Evolutionary conservation across 2,797 vertebrate species (phyloP).

Genomic region (Staurois parvus): DNA sequence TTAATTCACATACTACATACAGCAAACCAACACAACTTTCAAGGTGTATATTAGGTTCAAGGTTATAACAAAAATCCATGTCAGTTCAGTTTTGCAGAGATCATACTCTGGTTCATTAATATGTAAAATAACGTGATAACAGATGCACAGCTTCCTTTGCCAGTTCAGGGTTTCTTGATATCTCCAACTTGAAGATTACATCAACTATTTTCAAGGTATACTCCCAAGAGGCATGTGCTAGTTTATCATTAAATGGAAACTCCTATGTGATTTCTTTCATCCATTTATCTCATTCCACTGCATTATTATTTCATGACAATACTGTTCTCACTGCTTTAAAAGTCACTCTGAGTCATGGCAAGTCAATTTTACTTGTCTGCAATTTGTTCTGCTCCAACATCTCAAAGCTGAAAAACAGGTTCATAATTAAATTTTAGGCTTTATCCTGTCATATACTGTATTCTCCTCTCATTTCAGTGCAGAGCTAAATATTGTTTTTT

Average conservation of each 20-base stretch:
- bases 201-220: slow-evolving; percentile 7
- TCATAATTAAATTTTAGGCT: slow-evolving; percentile 51
- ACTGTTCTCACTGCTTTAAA: slow-evolving; percentile 69
- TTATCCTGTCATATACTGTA: slow-evolving; percentile 24
- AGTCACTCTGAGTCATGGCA: slow-evolving; percentile 72
- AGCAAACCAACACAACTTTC: too few species aligned
- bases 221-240: slow-evolving; percentile 25
- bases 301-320: slow-evolving; percentile 56
- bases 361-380: slow-evolving; percentile 71
- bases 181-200: neutral
- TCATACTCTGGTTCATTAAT: slow-evolving; percentile 1
- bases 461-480: neutral
- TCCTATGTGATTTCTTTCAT: slow-evolving; percentile 40
- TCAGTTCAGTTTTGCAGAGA: neutral
- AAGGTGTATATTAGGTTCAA: neutral
- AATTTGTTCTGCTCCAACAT: slow-evolving; percentile 63
- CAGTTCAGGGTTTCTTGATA: slow-evolving; percentile 11
- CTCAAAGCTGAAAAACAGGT: slow-evolving; percentile 69
- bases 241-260: slow-evolving; percentile 51
- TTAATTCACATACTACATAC: neutral
- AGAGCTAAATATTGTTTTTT: neutral
- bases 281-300: slow-evolving; percentile 30
- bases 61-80: neutral
- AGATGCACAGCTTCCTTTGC: neutral
- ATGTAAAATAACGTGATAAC: slow-evolving; percentile 6